phyloP scores from a whole-genome alignment of 37 sponge, comb jelly and placozoan species.

The Mnemiopsis leidyi region DNA sequence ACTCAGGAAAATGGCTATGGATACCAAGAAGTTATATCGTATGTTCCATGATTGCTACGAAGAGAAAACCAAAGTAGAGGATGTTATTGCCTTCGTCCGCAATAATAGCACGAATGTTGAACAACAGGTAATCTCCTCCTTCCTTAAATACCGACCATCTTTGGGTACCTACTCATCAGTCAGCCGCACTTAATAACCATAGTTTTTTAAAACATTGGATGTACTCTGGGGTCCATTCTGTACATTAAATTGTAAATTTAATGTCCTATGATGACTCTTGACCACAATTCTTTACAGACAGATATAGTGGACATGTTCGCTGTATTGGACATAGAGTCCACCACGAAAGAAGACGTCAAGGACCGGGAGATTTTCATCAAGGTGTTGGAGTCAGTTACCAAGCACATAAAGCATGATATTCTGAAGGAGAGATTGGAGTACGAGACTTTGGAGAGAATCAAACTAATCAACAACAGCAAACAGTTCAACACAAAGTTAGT shows the following conservation, averaged over 20 bases:
- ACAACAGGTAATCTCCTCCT: constrained; percentile 41
- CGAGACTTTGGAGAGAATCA: constrained; percentile 80
- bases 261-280: too few species aligned
- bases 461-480: constrained; percentile 76
- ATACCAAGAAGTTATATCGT: constrained; percentile 41
- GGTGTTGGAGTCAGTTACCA: constrained; percentile 9
- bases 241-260: too few species aligned
- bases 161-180: too few species aligned
- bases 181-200: too few species aligned
- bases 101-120: constrained; percentile 12
- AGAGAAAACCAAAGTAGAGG: constrained; percentile 40
- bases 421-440: constrained; percentile 90
- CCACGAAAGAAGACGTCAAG: constrained; percentile 45
- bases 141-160: too few species aligned
- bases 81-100: constrained; percentile 25
- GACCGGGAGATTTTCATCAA: constrained; percentile 51
- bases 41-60: constrained; percentile 64
- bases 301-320: constrained; percentile 63
- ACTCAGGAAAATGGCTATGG: not conserved
- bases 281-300: constrained; percentile 22
- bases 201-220: too few species aligned
- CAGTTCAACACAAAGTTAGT: constrained; percentile 73
- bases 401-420: constrained; percentile 59
- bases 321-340: constrained; percentile 64
- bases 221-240: too few species aligned